Evolutionary conservation across 2,888 invertebrate genomes (phyloP), one percentile per base, ranked within the genome.

Genomic region (Hypselothyrea guttata): DNA sequence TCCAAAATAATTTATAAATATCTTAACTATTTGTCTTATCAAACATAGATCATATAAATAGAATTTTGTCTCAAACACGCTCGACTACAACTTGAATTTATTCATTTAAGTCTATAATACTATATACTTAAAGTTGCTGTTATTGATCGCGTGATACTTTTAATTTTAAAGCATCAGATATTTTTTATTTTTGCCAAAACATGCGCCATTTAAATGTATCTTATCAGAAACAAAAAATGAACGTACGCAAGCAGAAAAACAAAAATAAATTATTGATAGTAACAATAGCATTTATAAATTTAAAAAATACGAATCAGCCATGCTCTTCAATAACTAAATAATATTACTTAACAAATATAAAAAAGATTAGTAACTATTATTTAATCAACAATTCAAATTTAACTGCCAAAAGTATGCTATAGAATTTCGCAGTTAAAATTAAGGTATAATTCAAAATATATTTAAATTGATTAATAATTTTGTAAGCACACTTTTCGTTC

Each of bases 161-260:
- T 28, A 8, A 44, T 53, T 30, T 34, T 0, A 28, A 22, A 22
- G 40, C 27, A 56, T 45, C 31, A 47, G 34, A 40, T 27, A 56
- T 60, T 48, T 47, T 16, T 40, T 47, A 12, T 45, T 22, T 45
- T 49, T 48, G 51, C 31, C 38, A 56, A 64, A 73, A 54, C 38
- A 66, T 35, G 53, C 57, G 55, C 41, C 55, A 64, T 74, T 65
- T 57, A 71, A 54, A 62, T 61, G 71, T 71, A 71, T 76, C 78
- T 76, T 82, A 82, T 76, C 76, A 71, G 60, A 58, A 40, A 28
- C 28, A 38, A 55, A 35, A 38, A 55, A 35, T 40, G 41, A 66
- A 51, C 48, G 41, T 27, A 15, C 57, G 57, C 44, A 54, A 53
- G 35, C 45, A 55, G 52, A 54, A 56, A 28, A 59, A 68, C 13